phyloP scores from a whole-genome alignment of 2,888 invertebrate genomes.

The Torymus tubicola region DNA sequence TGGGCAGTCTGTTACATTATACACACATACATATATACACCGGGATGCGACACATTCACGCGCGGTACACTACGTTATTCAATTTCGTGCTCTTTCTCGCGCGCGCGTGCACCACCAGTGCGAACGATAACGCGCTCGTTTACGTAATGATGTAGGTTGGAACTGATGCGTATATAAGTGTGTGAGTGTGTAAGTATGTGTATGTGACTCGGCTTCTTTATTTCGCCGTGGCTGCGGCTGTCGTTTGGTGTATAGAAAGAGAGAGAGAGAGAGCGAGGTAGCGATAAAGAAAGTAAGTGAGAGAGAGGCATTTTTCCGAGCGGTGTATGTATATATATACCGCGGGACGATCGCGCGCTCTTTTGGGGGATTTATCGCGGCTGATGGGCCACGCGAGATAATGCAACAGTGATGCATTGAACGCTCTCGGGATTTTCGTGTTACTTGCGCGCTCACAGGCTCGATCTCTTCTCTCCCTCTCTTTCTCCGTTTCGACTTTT shows the following conservation, averaged over 20 bases:
- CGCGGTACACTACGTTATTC: conserved; percentile 31
- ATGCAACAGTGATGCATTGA: conserved; percentile 50
- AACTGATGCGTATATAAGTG: too few relatives aligned
- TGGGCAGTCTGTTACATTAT: conserved; percentile 3
- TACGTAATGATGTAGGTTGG: conserved; percentile 46
- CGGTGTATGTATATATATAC: not conserved
- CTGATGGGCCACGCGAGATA: conserved; percentile 42
- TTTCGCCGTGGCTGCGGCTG: not conserved
- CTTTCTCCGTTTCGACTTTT: conserved; percentile 9
- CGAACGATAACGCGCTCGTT: conserved; percentile 41
- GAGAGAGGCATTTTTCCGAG: conserved; percentile 47
- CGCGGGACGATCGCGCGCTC: conserved; percentile 2
- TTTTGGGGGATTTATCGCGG: conserved; percentile 53
- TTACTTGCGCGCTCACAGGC: conserved; percentile 20
- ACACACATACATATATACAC: not conserved
- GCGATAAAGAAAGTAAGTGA: conserved; percentile 20
- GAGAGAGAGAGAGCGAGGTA: not conserved
- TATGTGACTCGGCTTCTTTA: not conserved
- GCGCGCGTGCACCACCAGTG: not conserved
- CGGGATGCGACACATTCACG: not conserved
- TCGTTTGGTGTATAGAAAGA: too few relatives aligned
- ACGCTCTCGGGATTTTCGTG: conserved; percentile 30
- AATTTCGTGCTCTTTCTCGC: conserved; percentile 29
- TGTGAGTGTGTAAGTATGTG: not conserved
- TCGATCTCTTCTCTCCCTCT: conserved; percentile 8